Percentiles rank a stretch among this genome's conserved stretches.
Evolutionary conservation across 1,140 invertebrate genomes (phyloP).

Genomic region (Leptinotarsa defecta): DNA sequence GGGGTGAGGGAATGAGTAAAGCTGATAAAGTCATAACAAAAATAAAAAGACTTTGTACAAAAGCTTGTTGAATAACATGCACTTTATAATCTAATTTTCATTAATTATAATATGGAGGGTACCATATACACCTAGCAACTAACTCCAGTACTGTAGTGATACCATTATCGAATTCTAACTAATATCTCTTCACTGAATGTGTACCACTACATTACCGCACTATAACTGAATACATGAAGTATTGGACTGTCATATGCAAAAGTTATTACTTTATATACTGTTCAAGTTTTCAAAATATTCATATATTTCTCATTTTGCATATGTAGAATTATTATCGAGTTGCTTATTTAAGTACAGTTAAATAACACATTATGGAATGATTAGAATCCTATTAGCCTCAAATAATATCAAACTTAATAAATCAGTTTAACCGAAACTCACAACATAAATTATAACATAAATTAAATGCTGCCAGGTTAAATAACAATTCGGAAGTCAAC

Average conservation of each 20-base stretch:
- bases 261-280: conserved; percentile 43
- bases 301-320: conserved; percentile 47
- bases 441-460: conserved; percentile 9
- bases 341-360: conserved; percentile 47
- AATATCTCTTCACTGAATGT: conserved; percentile 17
- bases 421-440: background rate
- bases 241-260: conserved; percentile 55
- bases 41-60: conserved; percentile 54
- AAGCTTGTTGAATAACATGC: conserved; percentile 55
- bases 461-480: conserved; percentile 35
- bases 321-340: conserved; percentile 52
- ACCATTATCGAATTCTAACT: conserved; percentile 32
- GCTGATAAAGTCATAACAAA: conserved; percentile 44
- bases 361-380: conserved; percentile 36
- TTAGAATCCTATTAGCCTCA: conserved; percentile 31
- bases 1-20: conserved; percentile 26
- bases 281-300: conserved; percentile 41
- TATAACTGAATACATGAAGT: conserved; percentile 27
- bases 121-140: conserved; percentile 56
- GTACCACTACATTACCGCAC: conserved; percentile 23
- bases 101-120: conserved; percentile 55
- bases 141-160: conserved; percentile 45
- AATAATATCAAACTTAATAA: conserved; percentile 28
- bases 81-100: conserved; percentile 54
- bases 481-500: conserved; percentile 23